phyloP scores from a whole-genome alignment of 2,797 vertebrate genomes.

The Tangara arthus region DNA sequence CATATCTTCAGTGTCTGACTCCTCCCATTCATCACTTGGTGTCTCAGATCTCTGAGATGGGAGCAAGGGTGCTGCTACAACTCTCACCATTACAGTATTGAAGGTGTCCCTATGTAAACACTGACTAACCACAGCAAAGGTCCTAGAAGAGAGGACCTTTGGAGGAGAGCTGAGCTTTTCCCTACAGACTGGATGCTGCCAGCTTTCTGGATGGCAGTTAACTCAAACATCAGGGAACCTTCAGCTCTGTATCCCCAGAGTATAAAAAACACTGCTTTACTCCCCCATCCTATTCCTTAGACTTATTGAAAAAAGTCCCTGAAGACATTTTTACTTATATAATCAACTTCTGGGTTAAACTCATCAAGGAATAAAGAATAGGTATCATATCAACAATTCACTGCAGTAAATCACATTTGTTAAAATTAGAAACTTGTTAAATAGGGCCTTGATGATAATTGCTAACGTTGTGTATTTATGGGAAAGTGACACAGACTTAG shows the following conservation, averaged over 20 bases:
- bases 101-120: not conserved
- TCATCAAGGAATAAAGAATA: conserved; percentile 41
- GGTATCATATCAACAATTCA: conserved; percentile 9
- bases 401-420: conserved; percentile 6
- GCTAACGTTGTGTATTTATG: conserved; percentile 13
- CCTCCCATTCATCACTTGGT: not conserved
- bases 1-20: not conserved
- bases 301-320: not conserved
- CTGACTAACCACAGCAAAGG: accelerated
- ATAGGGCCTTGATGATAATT: conserved; percentile 37
- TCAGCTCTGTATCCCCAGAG: not conserved
- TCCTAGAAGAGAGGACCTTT: not conserved
- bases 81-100: not conserved
- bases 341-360: conserved; percentile 54
- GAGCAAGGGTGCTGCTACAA: not conserved
- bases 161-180: not conserved
- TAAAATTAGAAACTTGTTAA: conserved; percentile 40
- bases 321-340: conserved; percentile 18
- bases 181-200: not conserved
- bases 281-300: not conserved
- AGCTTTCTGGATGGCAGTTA: not conserved
- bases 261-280: not conserved
- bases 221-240: not conserved
- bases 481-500: conserved; percentile 1
- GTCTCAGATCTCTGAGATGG: not conserved